Evolutionary conservation across 2,888 invertebrate species (phyloP), one percentile per base, ranked within the genome.

Genomic region (Cephus pygmeus): DNA sequence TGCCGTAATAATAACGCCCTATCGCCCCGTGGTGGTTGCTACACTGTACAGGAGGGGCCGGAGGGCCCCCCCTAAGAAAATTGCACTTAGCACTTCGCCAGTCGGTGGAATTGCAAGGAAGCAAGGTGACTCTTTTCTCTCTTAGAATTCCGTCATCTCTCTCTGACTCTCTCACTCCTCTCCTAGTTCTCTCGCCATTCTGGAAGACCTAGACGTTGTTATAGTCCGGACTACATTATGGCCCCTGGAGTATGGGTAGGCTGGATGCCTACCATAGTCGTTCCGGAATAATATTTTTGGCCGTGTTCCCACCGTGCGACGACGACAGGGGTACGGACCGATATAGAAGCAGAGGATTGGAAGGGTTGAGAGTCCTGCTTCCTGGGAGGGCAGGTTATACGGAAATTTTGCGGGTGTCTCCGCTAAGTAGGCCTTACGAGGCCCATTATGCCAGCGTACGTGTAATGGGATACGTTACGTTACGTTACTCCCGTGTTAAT

Each of bases 371-470:
- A 68, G 69, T 77, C 69, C 71, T 77, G 78, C 76, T 80, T 75
- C 69, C 23, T n/a, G 69, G 73, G 12, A n/a, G 35, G 77, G 33
- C 35, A 76, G 69, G 81, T 76, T 80, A 81, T 79, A 80, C 78
- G 80, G 77, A 82, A 85, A 85, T 85, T 86, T 86, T 83, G 81
- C 79, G 77, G 77, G 79, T 81, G 82, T 83, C 81, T 80, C 74
- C 73, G 81, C 81, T 86, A 87, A 87, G 87, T 85, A 86, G 87
- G 84, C 84, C 85, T 88, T 87, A 85, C 85, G 84, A 83, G 81
- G 81, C 82, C 86, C 84, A 86, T 87, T 88, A 84, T 77, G 76
- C 79, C 79, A 34, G 73, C 73, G 34, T 34, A 73, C 73, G 73
- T 75, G 69, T 69, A 75, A 81, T 75, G 68, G 77, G 73, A 73